These are phyloP conservation scores for Orchestia grillus DNA, from an alignment of 1,140 invertebrate genomes.

Conservation along the genomic window DNA sequence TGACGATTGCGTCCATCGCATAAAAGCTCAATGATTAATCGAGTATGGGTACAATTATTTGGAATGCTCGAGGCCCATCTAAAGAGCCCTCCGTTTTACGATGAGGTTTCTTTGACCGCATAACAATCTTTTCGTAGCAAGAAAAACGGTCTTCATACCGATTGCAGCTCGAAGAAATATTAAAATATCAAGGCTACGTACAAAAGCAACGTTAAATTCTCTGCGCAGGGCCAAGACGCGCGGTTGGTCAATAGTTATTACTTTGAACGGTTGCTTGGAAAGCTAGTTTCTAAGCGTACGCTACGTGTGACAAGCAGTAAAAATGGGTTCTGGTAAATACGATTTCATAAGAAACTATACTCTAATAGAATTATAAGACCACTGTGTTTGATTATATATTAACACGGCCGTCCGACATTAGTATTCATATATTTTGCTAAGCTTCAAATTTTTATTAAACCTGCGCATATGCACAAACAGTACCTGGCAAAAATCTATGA, in stretches of 20 bases:
- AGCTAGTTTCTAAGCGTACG: not conserved
- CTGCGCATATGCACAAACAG: not conserved
- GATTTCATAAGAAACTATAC: slow-evolving; percentile 30
- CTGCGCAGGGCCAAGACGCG: not conserved
- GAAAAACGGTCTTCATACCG: not conserved
- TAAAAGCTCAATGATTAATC: not conserved
- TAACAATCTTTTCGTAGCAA: not conserved
- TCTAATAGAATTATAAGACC: slow-evolving; percentile 51
- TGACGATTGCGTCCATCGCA: slow-evolving; percentile 39
- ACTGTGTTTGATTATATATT: slow-evolving; percentile 46
- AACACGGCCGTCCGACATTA: slow-evolving; percentile 9
- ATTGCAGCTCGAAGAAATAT: not conserved
- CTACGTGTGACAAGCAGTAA: slow-evolving; percentile 14
- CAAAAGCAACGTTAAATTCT: not conserved
- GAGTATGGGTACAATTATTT: not conserved
- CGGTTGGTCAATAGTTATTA: not conserved
- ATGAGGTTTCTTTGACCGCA: not conserved
- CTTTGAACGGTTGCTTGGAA: not conserved
- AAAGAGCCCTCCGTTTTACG: not conserved
- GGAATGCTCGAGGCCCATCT: not conserved
- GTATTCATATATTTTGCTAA: not conserved
- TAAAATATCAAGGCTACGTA: not conserved
- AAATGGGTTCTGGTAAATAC: slow-evolving; percentile 32
- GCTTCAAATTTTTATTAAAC: not conserved
- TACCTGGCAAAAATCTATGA: not conserved